Evolutionary conservation across 2,113 vertebrate genomes (phyloP), one percentile per base, ranked within the genome.

Genomic region (Chloroceryle aenea): DNA sequence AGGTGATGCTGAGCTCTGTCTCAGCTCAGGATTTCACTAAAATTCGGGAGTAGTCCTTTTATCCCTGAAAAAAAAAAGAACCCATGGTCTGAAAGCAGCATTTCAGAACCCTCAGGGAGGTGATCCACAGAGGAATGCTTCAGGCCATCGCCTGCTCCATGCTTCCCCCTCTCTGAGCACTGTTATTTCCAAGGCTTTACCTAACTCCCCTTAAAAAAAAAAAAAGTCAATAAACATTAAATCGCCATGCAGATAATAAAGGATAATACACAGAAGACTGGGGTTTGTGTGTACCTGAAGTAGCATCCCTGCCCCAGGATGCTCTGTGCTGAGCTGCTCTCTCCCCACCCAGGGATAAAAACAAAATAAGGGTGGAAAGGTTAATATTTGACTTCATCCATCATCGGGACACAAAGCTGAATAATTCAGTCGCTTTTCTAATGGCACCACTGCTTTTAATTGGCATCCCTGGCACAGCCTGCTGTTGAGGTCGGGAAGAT

Each of bases 61-160:
- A 40, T 40, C 38, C 38, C 38, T 40, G 38, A 40, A 40, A 40
- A 20, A 25, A 50, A 50, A 32, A 10, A 16, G 52, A 59, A 34
- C 34, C 4, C 4, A 8, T 4, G 7, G 9, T 45, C 62, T 43
- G 12, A 21, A 62, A 21, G 7, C 6, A 36, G 14, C 29, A 22
- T 50, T 40, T 23, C 3, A 4, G 17, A n/a, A 38, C 17, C 9
- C 7, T 8, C 3, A 10, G 40, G 52, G 13, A 34, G 7, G 5
- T 0, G 1, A 11, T 4, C 17, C 5, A 1, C 0, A 0, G 45
- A 52, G 12, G 10, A 14, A 30, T 26, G 32, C 5, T 63, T 22
- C 0, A 0, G 10, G 12, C 6, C 34, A 36, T 7, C 0, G 0
- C 36, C 25, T 19, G 21, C 42, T 47, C 52, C 0, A 0, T 2